Conservation (phyloP, 2,888 invertebrate species). For the Iphiclides podalirius region DNA sequence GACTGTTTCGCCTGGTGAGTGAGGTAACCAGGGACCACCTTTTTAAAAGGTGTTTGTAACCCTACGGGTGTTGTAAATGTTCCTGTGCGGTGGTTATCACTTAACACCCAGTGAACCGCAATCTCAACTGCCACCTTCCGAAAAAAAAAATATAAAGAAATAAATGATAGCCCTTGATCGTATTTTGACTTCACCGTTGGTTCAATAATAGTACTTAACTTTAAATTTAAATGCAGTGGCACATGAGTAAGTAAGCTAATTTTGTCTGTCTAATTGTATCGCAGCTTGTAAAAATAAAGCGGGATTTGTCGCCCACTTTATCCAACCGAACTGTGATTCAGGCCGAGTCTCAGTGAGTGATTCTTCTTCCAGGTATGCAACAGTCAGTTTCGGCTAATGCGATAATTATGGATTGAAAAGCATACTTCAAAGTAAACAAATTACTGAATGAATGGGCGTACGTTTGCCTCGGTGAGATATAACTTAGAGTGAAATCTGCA, state of each 20-base stretch:
- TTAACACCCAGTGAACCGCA: too few species aligned
- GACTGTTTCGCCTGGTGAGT: too few species aligned
- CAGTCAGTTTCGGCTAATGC: conserved; percentile 36
- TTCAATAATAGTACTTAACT: too few species aligned
- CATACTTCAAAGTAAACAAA: conserved; percentile 17
- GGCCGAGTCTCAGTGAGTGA: conserved; percentile 42
- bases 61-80: too few species aligned
- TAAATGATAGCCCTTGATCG: too few species aligned
- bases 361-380: conserved; percentile 47
- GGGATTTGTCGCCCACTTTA: conserved; percentile 58
- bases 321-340: conserved; percentile 48
- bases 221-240: conserved; percentile 29
- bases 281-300: conserved; percentile 60
- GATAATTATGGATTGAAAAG: conserved; percentile 29
- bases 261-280: conserved; percentile 57
- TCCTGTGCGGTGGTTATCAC: too few species aligned
- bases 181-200: too few species aligned
- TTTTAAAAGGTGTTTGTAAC: too few species aligned
- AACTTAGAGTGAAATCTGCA: conserved; percentile 1
- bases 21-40: too few species aligned
- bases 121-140: too few species aligned
- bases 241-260: conserved; percentile 41
- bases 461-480: neutral
- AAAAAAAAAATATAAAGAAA: too few species aligned
- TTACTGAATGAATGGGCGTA: conserved; percentile 12